Evolutionary conservation across 92 coral and sea anemone species (phyloP), one percentile per base, ranked within the genome.

Genomic region (Phenganax stokvisi): DNA sequence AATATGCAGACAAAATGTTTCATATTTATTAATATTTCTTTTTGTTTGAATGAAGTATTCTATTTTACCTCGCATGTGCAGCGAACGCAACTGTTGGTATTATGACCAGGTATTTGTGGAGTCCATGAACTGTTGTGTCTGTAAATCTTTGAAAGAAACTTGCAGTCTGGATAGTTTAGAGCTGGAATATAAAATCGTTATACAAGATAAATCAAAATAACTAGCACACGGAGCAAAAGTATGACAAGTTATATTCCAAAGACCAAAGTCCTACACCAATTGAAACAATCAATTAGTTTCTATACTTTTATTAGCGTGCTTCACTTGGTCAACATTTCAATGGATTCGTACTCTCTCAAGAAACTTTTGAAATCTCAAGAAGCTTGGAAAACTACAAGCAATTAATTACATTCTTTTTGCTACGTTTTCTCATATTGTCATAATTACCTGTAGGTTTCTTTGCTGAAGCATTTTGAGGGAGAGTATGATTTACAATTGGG

Each of bases 61-160:
- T 20, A 20, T 16, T 20, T 20, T 76, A 76, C 81, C 70, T 57
- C 27, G 61, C 81, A 76, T 37, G 69, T 76, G 59, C 81, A 76
- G 4, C 70, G 69, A 11, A 60, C 81, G 54, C 81, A 76, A 27
- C 67, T n/a, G 11, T 31, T 28, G 25, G 70, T 28, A 29, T 76
- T 54, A 31, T 31, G 57, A 11, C 70, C 81, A 54, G 81, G 81
- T 58, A 59, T 59, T 57, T 13, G 81, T 29, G 81, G 81, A 57
- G 54, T 76, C 69, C 69, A 76, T 44, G 80, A 75, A 17, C 63
- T 75, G 80, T 75, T 75, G 80, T 75, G 80, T 29, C 28, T n/a
- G 16, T 54, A 75, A 16, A 12, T 75, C 13, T 12, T 75, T 12
- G 61, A 55, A 54, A 54, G 53, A 75, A 75, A 75, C 31, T 7